A percentile compares a stretch with the other conserved stretches of the same genome.
phyloP scores from a whole-genome alignment of 2,113 vertebrate species.

The Tragelaphus imberbis region DNA sequence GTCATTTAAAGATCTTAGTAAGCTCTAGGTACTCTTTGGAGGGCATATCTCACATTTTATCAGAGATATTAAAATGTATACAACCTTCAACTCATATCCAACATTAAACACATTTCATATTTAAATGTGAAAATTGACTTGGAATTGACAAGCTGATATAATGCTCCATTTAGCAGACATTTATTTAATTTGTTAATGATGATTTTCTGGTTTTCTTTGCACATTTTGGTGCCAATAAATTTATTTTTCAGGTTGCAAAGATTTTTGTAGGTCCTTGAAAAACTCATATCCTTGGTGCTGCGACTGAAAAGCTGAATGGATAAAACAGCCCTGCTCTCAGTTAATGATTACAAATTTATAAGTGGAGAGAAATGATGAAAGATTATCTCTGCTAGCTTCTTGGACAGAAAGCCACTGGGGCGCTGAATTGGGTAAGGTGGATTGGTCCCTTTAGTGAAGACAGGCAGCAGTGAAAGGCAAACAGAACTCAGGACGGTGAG shows the following conservation, averaged over 20 bases:
- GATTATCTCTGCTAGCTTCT: slow-evolving; percentile 46
- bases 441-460: background rate
- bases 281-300: slow-evolving; percentile 10
- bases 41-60: background rate
- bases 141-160: background rate
- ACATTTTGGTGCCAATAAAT: background rate
- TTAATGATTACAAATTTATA: slow-evolving; percentile 56
- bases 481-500: background rate
- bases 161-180: slow-evolving; percentile 14
- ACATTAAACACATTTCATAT: slow-evolving; percentile 25
- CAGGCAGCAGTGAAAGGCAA: background rate
- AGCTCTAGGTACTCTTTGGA: background rate
- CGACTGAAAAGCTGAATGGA: slow-evolving; percentile 31
- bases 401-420: slow-evolving; percentile 49
- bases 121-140: slow-evolving; percentile 17
- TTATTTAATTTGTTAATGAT: slow-evolving; percentile 7
- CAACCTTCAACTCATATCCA: background rate
- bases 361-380: slow-evolving; percentile 53
- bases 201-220: slow-evolving; percentile 44
- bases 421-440: slow-evolving; percentile 13
- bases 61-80: background rate
- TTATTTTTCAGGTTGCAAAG: slow-evolving; percentile 32
- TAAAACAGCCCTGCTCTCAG: slow-evolving; percentile 14
- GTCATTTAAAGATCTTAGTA: background rate
- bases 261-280: slow-evolving; percentile 39